Percentiles rank a stretch among this genome's conserved stretches.
Evolutionary conservation across 1,140 invertebrate species (phyloP).

Genomic region (Chironomus striatipennis): DNA sequence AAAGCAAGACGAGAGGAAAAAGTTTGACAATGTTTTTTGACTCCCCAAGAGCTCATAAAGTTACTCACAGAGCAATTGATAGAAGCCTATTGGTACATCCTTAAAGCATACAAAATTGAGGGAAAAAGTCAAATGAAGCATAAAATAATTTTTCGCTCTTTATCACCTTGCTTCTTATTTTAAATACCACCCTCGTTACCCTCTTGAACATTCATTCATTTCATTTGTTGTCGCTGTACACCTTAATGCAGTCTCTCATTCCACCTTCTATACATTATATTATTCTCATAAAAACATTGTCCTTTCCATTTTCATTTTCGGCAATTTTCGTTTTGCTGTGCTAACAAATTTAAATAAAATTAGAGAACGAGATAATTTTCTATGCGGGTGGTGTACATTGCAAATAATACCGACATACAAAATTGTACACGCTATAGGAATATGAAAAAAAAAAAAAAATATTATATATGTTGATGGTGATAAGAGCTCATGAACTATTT

Average conservation of each 20-base stretch:
- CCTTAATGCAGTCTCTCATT: not conserved
- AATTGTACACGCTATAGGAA: not conserved
- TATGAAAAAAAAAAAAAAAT: not conserved
- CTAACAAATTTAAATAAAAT: not conserved
- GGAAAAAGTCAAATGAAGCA: slow-evolving; percentile 18
- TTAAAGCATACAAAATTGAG: not conserved
- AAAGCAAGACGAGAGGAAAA: too few relatives aligned
- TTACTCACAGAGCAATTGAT: not conserved
- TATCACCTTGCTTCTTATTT: slow-evolving; percentile 17
- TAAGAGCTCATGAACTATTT: slow-evolving; percentile 7
- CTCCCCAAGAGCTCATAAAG: not conserved
- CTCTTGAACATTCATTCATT: not conserved
- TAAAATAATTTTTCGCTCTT: slow-evolving; percentile 21
- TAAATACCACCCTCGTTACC: not conserved
- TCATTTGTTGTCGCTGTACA: not conserved
- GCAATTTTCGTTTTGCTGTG: not conserved
- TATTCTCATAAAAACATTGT: not conserved
- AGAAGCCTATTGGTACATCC: too few relatives aligned
- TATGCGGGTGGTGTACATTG: slow-evolving; percentile 11
- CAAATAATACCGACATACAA: not conserved
- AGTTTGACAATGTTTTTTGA: too few relatives aligned
- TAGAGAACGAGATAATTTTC: slow-evolving; percentile 13
- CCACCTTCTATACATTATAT: not conserved
- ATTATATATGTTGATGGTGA: not conserved
- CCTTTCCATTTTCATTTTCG: not conserved